A percentile compares a stretch with the other conserved stretches of the same genome.
Evolutionary conservation across 2,888 invertebrate genomes (phyloP).

Genomic region (Crioceris asparagi): DNA sequence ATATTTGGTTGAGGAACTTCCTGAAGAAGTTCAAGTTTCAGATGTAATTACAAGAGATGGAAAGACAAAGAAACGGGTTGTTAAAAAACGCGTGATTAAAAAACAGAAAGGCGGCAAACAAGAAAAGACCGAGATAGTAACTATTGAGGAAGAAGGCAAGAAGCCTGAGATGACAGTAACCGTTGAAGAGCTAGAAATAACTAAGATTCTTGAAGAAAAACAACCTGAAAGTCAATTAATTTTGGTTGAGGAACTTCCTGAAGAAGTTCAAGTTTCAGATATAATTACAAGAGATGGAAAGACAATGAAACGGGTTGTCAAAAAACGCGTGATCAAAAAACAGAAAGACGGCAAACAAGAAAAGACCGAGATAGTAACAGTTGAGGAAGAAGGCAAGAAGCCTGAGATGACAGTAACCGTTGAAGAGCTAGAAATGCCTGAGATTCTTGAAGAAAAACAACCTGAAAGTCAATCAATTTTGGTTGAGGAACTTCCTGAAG

Average conservation of each 20-base stretch:
- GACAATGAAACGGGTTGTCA: constrained; percentile 23
- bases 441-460: constrained; percentile 22
- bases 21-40: constrained; percentile 19
- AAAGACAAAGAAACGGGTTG: constrained; percentile 16
- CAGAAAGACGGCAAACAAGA: constrained; percentile 36
- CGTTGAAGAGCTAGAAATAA: constrained; percentile 21
- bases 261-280: constrained; percentile 26
- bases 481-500: constrained; percentile 23
- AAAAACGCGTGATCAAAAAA: constrained; percentile 33
- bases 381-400: constrained; percentile 29
- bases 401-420: constrained; percentile 32
- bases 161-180: constrained; percentile 26
- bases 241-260: constrained; percentile 24
- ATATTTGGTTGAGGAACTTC: constrained; percentile 16
- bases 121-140: constrained; percentile 36
- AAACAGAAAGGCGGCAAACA: constrained; percentile 33
- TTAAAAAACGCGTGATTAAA: constrained; percentile 35
- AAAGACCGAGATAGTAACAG: constrained; percentile 33
- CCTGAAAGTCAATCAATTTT: constrained; percentile 18
- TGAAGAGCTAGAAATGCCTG: constrained; percentile 21
- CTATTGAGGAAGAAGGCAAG: constrained; percentile 32
- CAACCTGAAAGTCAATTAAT: constrained; percentile 19
- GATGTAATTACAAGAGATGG: constrained; percentile 20
- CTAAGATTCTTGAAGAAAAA: constrained; percentile 25
- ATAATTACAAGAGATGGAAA: constrained; percentile 22